Evolutionary conservation across 2,888 invertebrate genomes (phyloP).

Genomic region (Apantesis nais): DNA sequence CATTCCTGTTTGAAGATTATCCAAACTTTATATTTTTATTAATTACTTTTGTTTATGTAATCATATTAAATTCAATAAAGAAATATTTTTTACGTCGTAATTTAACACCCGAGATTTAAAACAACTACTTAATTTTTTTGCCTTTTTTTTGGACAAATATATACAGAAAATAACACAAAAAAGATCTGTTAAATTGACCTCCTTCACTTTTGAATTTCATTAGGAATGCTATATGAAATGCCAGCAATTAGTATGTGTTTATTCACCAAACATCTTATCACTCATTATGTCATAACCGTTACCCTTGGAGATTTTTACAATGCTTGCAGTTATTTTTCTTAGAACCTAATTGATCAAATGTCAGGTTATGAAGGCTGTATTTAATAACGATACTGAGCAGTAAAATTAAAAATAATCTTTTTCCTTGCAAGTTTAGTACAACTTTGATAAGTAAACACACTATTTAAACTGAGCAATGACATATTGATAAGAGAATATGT

Average conservation of each 20-base stretch:
- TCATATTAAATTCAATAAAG: not conserved
- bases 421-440: not conserved
- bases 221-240: constrained; percentile 32
- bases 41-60: too few species aligned
- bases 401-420: not conserved
- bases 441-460: not conserved
- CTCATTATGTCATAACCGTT: constrained; percentile 15
- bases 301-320: constrained; percentile 35
- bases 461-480: not conserved
- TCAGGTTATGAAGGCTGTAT: constrained; percentile 14
- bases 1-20: constrained; percentile 6
- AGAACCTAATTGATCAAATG: constrained; percentile 25
- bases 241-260: constrained; percentile 29
- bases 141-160: too few species aligned
- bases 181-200: not conserved
- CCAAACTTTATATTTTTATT: not conserved
- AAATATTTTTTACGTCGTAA: not conserved
- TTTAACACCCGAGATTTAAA: too few species aligned
- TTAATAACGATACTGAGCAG: not conserved
- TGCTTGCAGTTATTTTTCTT: constrained; percentile 23
- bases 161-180: not conserved
- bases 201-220: not conserved
- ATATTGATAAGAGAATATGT: not conserved
- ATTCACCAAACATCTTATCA: constrained; percentile 31
- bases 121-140: too few species aligned